Conservation (phyloP, 2,888 invertebrate species). For the Acanthosepion lycidas region DNA sequence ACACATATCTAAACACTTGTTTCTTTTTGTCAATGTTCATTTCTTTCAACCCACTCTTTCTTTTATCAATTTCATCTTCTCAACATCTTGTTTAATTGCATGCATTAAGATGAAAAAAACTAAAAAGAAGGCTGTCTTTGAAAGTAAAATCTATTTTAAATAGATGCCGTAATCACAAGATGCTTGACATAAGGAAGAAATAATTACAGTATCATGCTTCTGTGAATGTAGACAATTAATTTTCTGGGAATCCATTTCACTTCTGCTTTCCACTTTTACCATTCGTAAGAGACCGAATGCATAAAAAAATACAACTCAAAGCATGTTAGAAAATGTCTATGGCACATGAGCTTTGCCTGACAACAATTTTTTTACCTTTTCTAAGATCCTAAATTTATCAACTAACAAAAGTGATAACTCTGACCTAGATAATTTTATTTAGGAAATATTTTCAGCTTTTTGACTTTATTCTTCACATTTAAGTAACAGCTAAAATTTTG, state of each 20-base stretch:
- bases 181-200: neutral
- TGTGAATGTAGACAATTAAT: slow-evolving; percentile 33
- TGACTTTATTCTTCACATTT: too few species aligned
- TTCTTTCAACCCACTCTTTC: neutral
- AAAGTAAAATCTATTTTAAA: neutral
- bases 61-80: neutral
- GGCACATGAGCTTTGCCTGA: neutral
- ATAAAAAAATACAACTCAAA: neutral
- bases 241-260: neutral
- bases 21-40: neutral
- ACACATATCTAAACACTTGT: neutral
- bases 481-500: too few species aligned
- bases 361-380: neutral
- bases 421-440: too few species aligned
- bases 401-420: neutral
- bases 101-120: neutral
- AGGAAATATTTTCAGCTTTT: too few species aligned
- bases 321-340: neutral
- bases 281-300: neutral
- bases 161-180: neutral
- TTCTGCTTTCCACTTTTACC: neutral
- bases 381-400: neutral
- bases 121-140: neutral
- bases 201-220: neutral
- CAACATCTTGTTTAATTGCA: neutral